These are phyloP conservation scores for Holothuria leucospilota DNA, from an alignment of 53 echinoderm and acorn worm genomes.

Conservation along the genomic window DNA sequence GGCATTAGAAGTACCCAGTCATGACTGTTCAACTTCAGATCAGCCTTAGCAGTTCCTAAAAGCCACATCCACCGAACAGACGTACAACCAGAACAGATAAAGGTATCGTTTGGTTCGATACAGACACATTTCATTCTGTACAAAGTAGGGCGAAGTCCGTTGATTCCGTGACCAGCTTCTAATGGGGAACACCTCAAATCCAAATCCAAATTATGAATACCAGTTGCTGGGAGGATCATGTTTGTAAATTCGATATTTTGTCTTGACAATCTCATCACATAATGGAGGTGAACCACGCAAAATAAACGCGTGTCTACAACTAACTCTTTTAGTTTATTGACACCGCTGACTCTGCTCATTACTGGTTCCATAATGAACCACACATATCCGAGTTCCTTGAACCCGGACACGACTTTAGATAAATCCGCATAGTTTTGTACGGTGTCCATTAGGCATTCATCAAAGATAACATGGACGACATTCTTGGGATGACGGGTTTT, in stretches of 20 bases:
- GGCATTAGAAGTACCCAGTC: not conserved
- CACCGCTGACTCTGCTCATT: not conserved
- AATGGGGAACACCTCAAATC: too few relatives aligned
- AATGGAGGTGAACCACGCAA: not conserved
- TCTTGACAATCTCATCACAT: not conserved
- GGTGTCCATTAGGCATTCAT: not conserved
- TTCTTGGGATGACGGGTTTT: not conserved
- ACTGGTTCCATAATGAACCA: not conserved
- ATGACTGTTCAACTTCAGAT: not conserved
- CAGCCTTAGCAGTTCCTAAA: not conserved
- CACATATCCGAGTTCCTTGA: not conserved
- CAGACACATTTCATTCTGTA: not conserved
- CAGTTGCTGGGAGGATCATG: not conserved
- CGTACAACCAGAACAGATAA: not conserved
- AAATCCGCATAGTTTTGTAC: not conserved
- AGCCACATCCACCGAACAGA: not conserved
- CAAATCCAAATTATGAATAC: too few relatives aligned
- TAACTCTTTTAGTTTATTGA: not conserved
- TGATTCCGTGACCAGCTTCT: too few relatives aligned
- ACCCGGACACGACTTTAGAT: not conserved
- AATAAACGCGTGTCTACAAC: not conserved
- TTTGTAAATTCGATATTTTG: constrained; percentile 11
- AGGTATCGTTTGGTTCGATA: not conserved
- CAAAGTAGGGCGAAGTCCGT: too few relatives aligned
- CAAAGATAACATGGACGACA: not conserved